Evolutionary conservation across 2,113 vertebrate species (phyloP), one percentile per base, ranked within the genome.

Genomic region (Bufo bufo): DNA sequence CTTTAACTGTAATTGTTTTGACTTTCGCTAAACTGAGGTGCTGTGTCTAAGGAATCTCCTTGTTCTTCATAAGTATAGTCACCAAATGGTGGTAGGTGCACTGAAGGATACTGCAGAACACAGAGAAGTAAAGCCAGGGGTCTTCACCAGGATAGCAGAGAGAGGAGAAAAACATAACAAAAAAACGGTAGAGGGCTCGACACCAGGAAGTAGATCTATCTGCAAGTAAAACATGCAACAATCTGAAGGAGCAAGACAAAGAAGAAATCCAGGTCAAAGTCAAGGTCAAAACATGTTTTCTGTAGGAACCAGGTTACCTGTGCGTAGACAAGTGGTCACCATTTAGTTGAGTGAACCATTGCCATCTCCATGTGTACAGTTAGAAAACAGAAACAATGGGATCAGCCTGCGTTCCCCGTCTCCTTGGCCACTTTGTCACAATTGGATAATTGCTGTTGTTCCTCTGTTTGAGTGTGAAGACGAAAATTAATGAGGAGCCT

Each of bases 401-500:
- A 50, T 75, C 17, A 50, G 45, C 45, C 20, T 3, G 6, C 5
- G 45, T 33, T 78, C 49, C n/a, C 4, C 50, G 10, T 78, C 77
- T 78, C 49, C 50, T 23, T 19, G n/a, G 50, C 20, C 77, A 78
- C 77, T 78, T 78, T 78, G 33, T 65, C 23, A 65, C 80, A 47
- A 82, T 82, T 82, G 33, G 33, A 61, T 47, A 82, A 82, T 82
- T 19, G 58, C 80, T 82, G 43, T 59, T 47, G 23, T 82, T 82
- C 10, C 58, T 65, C 33, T 65, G 33, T n/a, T 61, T 81, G 58
- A 82, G 80, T 63, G 80, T 82, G 80, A 82, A 82, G 43, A 82
- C 43, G 33, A 47, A 82, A 82, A 82, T 82, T 82, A 82, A 82
- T 82, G 80, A 82, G 80, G 4, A 63, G n/a, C 56, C 16, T 61